These are phyloP conservation scores for Gryllus bimaculatus DNA, from an alignment of 1,140 invertebrate species.

Conservation along the genomic window DNA sequence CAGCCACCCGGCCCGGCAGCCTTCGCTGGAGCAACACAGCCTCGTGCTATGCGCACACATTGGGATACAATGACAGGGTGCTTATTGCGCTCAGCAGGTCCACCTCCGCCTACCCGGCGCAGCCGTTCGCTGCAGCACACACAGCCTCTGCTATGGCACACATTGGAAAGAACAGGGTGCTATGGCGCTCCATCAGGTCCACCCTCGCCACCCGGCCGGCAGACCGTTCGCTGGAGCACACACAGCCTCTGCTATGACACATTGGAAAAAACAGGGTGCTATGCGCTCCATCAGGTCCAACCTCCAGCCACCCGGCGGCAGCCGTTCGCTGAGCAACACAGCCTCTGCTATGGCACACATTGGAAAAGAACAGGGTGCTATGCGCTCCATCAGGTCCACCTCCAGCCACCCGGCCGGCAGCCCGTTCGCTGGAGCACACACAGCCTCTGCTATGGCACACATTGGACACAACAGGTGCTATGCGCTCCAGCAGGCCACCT, in stretches of 20 bases:
- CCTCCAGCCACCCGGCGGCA: conserved; percentile 50
- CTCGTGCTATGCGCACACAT: too few relatives aligned
- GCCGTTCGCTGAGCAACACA: conserved; percentile 34
- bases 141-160: too few relatives aligned
- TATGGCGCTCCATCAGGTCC: conserved; percentile 50
- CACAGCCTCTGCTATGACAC: conserved; percentile 25
- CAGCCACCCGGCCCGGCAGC: too few relatives aligned
- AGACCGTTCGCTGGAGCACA: conserved; percentile 38
- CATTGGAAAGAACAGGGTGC: too few relatives aligned
- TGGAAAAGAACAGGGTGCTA: too few relatives aligned
- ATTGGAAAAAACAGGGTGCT: too few relatives aligned
- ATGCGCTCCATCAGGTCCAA: conserved; percentile 52
- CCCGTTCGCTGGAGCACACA: conserved; percentile 33
- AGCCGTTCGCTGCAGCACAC: too few relatives aligned
- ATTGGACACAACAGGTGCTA: too few relatives aligned
- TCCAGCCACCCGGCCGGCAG: conserved; percentile 53
- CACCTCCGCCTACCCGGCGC: conserved; percentile 51
- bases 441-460: conserved; percentile 30
- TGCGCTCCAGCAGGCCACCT: conserved; percentile 51
- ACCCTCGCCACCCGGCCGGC: conserved; percentile 51
- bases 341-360: too few relatives aligned
- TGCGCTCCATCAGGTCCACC: conserved; percentile 50
- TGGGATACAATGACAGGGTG: too few relatives aligned
- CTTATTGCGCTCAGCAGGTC: conserved; percentile 53
- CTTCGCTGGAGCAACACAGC: too few relatives aligned